phyloP scores from a whole-genome alignment of 2,888 invertebrate species.

The Crocallis elinguaria region DNA sequence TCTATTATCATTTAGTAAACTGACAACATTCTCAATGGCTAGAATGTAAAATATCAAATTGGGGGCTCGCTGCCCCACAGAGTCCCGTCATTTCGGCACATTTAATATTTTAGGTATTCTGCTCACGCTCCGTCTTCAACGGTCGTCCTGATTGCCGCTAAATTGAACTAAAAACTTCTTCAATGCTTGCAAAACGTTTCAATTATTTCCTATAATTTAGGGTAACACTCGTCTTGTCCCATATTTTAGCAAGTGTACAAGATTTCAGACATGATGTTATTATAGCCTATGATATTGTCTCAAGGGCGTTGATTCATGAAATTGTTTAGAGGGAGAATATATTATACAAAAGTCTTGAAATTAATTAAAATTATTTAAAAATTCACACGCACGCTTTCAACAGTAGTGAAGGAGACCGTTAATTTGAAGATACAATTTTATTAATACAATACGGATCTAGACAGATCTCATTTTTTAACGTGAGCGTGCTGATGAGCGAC shows the following conservation, averaged over 20 bases:
- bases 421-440: no score
- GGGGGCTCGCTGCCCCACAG: constrained; percentile 63
- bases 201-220: constrained; percentile 73
- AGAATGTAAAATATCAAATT: constrained; percentile 68
- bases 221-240: constrained; percentile 42
- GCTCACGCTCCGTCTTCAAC: constrained; percentile 82
- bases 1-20: constrained; percentile 13
- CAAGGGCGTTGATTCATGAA: neutral
- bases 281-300: no score
- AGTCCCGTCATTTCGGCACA: constrained; percentile 68
- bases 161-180: constrained; percentile 85
- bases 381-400: no score
- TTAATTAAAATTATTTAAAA: no score
- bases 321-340: neutral
- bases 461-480: no score
- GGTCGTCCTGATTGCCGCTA: constrained; percentile 84
- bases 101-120: constrained; percentile 82
- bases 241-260: constrained; percentile 11
- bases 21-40: constrained; percentile 27
- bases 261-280: neutral
- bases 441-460: no score
- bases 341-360: neutral
- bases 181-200: constrained; percentile 80
- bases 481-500: no score
- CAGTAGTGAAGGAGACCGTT: no score